Percentiles rank a stretch among this genome's conserved stretches.
Evolutionary conservation across 2,888 invertebrate genomes (phyloP).

Genomic region (Isoperla grammatica): DNA sequence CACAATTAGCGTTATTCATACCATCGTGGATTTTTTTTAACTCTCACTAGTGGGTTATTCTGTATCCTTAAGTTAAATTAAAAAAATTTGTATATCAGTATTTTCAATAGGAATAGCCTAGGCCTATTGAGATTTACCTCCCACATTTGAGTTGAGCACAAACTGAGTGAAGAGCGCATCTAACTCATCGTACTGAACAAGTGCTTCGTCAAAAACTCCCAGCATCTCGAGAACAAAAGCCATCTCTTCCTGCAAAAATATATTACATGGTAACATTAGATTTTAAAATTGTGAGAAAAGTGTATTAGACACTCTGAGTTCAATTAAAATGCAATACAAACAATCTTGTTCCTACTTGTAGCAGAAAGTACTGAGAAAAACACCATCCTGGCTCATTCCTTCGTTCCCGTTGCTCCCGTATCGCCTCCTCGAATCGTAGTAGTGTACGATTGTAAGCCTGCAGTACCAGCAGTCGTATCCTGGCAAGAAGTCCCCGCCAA

Average conservation of each 20-base stretch:
- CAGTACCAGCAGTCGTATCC: slow-evolving; percentile 76
- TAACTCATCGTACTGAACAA: slow-evolving; percentile 95
- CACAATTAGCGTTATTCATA: too few species aligned
- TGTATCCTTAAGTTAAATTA: too few species aligned
- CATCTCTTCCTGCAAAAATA: slow-evolving; percentile 74
- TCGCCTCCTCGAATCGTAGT: slow-evolving; percentile 80
- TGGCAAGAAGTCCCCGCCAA: slow-evolving; percentile 77
- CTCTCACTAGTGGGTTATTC: too few species aligned
- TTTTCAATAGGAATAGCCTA: too few species aligned
- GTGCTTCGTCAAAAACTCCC: slow-evolving; percentile 86
- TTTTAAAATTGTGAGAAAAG: not conserved
- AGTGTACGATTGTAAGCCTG: slow-evolving; percentile 83
- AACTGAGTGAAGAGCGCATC: slow-evolving; percentile 96
- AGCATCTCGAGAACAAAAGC: slow-evolving; percentile 93
- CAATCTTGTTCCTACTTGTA: slow-evolving; percentile 61
- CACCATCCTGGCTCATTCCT: slow-evolving; percentile 89
- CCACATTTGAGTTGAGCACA: slow-evolving; percentile 86
- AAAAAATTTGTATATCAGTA: too few species aligned
- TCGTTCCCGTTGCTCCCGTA: slow-evolving; percentile 83
- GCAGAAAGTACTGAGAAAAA: slow-evolving; percentile 89
- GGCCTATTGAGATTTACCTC: slow-evolving; percentile 54
- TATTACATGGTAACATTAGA: too few species aligned
- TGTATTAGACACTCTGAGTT: too few species aligned
- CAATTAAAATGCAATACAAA: too few species aligned
- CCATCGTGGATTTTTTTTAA: too few species aligned